Evolutionary conservation across 2,888 invertebrate genomes (phyloP), one percentile per base, ranked within the genome.

Genomic region (Perizoma affinitatum): DNA sequence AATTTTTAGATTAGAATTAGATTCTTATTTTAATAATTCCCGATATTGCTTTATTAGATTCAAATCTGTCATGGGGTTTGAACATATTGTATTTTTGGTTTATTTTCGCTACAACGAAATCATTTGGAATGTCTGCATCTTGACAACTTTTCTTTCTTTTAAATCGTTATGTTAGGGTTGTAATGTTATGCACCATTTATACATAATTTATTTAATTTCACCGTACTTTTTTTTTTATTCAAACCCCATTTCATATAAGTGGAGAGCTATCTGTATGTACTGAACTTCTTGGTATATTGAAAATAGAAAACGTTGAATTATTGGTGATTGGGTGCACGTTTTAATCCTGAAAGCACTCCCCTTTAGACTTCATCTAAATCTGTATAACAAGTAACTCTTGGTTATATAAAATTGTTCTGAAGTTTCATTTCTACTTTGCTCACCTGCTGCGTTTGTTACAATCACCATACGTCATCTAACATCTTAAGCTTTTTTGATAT

Each of bases 61-160:
- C 72, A 71, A 78, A 75, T 71, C 64, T 77, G 75, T 90, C 73
- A 91, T 92, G 92, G 92, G 92, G 92, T 92, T 92, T 92, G 92
- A 91, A 87, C 80, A 83, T 61, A 46, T 87, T n/a, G n/a, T n/a
- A n/a, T n/a, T n/a, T n/a, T n/a, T n/a, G n/a, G n/a, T n/a, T 88
- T 88, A 82, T 83, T 83, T 61, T 90, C 87, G 82, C 84, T 80
- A 83, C 81, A 78, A 80, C 66, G 71, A 79, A 79, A 80, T 87
- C 79, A 81, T 86, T 87, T 87, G 87, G 91, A 90, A 91, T 90
- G 90, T 90, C 88, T 90, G 92, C 92, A 92, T 92, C 92, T 92
- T 92, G 92, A 92, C 92, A 90, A 90, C 90, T 92, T 90, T 88
- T 87, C 83, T 90, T 88, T 86, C 78, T 78, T 79, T 75, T 63